Conservation (phyloP, 2,888 invertebrate genomes). For the Trissolcus brochymenae region DNA sequence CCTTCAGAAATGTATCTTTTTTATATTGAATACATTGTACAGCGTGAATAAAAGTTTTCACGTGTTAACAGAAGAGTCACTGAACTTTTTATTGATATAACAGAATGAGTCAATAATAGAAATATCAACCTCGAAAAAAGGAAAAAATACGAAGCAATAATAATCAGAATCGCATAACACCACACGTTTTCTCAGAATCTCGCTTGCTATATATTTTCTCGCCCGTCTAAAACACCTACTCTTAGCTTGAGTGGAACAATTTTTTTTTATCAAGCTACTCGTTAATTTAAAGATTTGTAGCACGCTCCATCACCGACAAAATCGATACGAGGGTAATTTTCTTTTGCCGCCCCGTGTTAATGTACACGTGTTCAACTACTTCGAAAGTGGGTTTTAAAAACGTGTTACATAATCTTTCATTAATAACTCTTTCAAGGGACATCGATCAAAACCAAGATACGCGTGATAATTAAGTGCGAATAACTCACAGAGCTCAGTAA, state of each 20-base stretch:
- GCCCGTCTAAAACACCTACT: constrained; percentile 66
- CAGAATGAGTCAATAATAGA: too few species aligned
- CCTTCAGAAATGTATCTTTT: too few species aligned
- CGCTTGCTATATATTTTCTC: constrained; percentile 52
- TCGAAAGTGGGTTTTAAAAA: constrained; percentile 40
- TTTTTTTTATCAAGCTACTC: constrained; percentile 59
- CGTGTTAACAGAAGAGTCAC: too few species aligned
- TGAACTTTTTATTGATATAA: too few species aligned
- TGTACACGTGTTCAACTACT: constrained; percentile 28
- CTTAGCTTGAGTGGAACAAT: constrained; percentile 39
- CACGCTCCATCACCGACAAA: constrained; percentile 49
- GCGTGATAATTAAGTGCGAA: too few species aligned
- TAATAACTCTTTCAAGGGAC: constrained; percentile 36
- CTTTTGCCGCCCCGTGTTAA: constrained; percentile 27
- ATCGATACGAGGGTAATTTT: constrained; percentile 47
- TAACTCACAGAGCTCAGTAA: too few species aligned
- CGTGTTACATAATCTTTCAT: constrained; percentile 40
- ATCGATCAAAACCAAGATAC: constrained; percentile 25
- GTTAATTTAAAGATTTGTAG: constrained; percentile 61
- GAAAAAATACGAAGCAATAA: constrained; percentile 11
- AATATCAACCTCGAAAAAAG: too few species aligned
- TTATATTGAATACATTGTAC: too few species aligned
- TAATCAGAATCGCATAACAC: constrained; percentile 46
- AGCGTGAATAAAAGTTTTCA: too few species aligned
- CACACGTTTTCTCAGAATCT: constrained; percentile 55